A percentile compares a stretch with the other conserved stretches of the same genome.
Evolutionary conservation across 2,797 vertebrate species (phyloP).

Genomic region (Bucorvus abyssinicus): DNA sequence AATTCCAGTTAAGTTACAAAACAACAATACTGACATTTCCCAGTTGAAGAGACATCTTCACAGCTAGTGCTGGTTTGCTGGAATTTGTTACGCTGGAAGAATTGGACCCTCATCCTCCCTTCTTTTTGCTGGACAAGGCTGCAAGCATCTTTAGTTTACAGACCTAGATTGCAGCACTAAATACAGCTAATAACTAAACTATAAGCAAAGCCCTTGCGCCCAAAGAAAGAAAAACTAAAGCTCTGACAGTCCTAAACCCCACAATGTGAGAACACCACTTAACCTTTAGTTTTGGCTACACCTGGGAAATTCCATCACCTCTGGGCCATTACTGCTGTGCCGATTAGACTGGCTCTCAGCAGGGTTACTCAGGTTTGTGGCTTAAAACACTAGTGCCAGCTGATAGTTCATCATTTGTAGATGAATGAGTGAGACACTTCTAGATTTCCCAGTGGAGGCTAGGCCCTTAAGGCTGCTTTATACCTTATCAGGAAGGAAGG

Average conservation of each 20-base stretch:
- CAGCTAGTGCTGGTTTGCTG: neutral
- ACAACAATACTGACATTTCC: neutral
- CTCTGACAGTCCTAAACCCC: neutral
- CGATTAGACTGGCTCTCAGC: neutral
- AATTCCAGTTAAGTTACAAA: neutral
- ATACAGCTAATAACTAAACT: neutral
- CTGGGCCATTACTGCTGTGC: neutral
- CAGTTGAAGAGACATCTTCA: neutral
- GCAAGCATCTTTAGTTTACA: neutral
- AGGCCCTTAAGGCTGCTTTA: constrained; percentile 31
- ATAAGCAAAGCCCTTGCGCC: neutral
- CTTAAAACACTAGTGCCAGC: constrained; percentile 28
- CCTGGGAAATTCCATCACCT: constrained; percentile 22
- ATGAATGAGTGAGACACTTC: constrained; percentile 22
- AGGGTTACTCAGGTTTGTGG: neutral
- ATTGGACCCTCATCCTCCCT: neutral
- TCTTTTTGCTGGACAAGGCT: neutral
- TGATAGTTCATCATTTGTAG: constrained; percentile 33
- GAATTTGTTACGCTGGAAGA: neutral
- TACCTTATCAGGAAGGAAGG: neutral
- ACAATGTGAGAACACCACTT: constrained; percentile 18
- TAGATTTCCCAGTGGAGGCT: constrained; percentile 31
- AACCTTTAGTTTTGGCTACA: constrained; percentile 28
- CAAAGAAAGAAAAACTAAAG: neutral
- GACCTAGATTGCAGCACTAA: neutral